Percentiles rank a stretch among this genome's conserved stretches.
phyloP scores from a whole-genome alignment of 2,113 vertebrate species.

The Toxotes jaculatrix region DNA sequence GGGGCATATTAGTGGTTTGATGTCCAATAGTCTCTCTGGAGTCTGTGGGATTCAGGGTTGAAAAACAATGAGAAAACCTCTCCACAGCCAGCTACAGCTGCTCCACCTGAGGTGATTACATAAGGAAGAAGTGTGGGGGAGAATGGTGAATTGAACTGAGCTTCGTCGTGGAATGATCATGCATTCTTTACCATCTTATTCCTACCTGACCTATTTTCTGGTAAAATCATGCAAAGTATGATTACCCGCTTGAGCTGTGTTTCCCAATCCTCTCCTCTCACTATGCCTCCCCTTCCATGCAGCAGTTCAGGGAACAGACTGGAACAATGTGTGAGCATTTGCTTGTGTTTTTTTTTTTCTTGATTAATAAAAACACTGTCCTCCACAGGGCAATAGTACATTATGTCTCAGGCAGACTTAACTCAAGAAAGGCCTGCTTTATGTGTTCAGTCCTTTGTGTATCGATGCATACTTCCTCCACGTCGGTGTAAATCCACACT shows the following conservation, averaged over 20 bases:
- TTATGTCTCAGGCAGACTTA: not conserved
- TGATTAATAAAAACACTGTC: conserved; percentile 2
- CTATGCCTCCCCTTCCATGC: conserved; percentile 10
- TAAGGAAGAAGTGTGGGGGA: conserved; percentile 24
- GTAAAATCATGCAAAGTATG: conserved; percentile 43
- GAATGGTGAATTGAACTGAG: conserved; percentile 47
- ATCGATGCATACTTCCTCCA: not conserved
- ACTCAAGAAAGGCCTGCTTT: not conserved
- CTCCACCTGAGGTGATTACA: conserved; percentile 61
- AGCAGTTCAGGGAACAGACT: conserved; percentile 24
- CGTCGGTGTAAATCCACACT: not conserved
- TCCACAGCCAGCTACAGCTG: conserved; percentile 39
- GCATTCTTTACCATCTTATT: conserved; percentile 56
- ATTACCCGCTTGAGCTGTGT: conserved; percentile 47
- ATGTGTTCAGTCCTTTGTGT: not conserved
- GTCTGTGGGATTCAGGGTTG: not conserved
- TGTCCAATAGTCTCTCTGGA: conserved; percentile 5
- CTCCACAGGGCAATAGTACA: not conserved
- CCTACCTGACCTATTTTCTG: conserved; percentile 68
- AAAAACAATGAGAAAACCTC: conserved; percentile 23
- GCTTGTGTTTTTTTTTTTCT: not conserved
- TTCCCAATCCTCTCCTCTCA: conserved; percentile 19
- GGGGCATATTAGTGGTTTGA: not conserved
- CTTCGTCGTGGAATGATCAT: conserved; percentile 40
- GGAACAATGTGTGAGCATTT: not conserved